These are phyloP conservation scores for Apostichopus parvimensis DNA, from an alignment of 35 echinoderm and acorn worm genomes.

Conservation along the genomic window DNA sequence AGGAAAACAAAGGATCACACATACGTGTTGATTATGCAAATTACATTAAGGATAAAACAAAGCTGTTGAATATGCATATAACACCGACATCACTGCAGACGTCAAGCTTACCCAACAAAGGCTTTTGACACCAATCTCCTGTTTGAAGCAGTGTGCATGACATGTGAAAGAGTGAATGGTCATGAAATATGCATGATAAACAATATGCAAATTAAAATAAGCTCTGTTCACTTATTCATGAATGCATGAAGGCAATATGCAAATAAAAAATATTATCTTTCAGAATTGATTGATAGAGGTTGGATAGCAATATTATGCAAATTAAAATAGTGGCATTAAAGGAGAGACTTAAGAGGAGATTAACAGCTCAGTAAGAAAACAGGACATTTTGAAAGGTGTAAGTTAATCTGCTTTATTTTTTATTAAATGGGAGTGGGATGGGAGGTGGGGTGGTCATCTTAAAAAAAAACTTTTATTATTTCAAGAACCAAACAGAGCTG, in stretches of 20 bases:
- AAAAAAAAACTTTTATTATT: no score
- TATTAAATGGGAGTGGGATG: no score
- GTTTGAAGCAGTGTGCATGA: constrained; percentile 65
- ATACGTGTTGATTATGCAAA: constrained; percentile 1
- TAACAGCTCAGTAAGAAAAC: no score
- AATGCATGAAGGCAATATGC: constrained; percentile 52
- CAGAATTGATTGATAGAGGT: no score
- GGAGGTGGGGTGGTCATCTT: no score
- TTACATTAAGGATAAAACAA: background rate
- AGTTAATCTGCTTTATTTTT: no score
- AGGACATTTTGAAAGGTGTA: no score
- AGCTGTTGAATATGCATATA: background rate
- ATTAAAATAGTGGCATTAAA: no score
- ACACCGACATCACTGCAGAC: constrained; percentile 25
- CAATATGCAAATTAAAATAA: constrained; percentile 58
- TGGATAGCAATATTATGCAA: no score
- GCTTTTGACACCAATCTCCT: constrained; percentile 96
- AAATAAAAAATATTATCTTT: constrained; percentile 6
- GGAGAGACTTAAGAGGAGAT: no score
- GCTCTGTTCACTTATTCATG: constrained; percentile 12
- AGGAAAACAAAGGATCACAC: background rate
- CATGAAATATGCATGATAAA: constrained; percentile 58
- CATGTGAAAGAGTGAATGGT: constrained; percentile 53
- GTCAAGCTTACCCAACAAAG: constrained; percentile 86
- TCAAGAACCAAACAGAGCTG: no score